phyloP scores from a whole-genome alignment of 2,888 invertebrate genomes.

The Andrena chrysosceles region DNA sequence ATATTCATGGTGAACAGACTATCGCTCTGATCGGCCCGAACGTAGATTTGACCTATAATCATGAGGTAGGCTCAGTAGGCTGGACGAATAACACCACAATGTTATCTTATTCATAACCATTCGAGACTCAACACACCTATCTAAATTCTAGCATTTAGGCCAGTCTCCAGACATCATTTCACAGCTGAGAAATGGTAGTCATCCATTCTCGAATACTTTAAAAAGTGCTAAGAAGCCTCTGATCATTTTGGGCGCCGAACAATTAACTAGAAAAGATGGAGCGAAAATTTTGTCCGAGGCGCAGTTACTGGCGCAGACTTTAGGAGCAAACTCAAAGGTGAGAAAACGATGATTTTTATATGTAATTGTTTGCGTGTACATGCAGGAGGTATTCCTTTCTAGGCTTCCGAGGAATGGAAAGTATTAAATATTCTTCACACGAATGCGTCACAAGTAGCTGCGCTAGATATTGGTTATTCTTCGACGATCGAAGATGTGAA shows the following conservation, averaged over 20 bases:
- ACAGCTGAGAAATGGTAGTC: constrained; percentile 90
- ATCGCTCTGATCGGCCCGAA: constrained; percentile 95
- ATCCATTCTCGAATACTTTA: constrained; percentile 90
- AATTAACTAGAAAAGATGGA: constrained; percentile 92
- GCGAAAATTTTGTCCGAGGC: constrained; percentile 91
- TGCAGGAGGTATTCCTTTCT: constrained; percentile 21
- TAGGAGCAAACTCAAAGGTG: constrained; percentile 87
- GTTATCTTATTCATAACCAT: constrained; percentile 7
- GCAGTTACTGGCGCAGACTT: constrained; percentile 89
- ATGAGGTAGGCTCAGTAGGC: constrained; percentile 87
- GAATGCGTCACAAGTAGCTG: constrained; percentile 96
- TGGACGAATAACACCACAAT: background rate
- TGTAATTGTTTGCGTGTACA: background rate
- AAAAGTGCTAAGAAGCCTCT: constrained; percentile 94
- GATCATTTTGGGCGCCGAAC: constrained; percentile 95
- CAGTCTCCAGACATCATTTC: constrained; percentile 91
- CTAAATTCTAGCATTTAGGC: constrained; percentile 90
- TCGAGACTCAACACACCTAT: constrained; percentile 28
- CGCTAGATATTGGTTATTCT: constrained; percentile 97
- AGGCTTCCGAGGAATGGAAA: constrained; percentile 88
- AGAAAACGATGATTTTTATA: background rate
- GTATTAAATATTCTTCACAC: constrained; percentile 97
- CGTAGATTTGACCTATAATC: constrained; percentile 96
- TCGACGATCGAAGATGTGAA: constrained; percentile 89
- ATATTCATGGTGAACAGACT: constrained; percentile 94